Conservation (phyloP, 2,797 vertebrate species). For the Phataginus tetradactyla region DNA sequence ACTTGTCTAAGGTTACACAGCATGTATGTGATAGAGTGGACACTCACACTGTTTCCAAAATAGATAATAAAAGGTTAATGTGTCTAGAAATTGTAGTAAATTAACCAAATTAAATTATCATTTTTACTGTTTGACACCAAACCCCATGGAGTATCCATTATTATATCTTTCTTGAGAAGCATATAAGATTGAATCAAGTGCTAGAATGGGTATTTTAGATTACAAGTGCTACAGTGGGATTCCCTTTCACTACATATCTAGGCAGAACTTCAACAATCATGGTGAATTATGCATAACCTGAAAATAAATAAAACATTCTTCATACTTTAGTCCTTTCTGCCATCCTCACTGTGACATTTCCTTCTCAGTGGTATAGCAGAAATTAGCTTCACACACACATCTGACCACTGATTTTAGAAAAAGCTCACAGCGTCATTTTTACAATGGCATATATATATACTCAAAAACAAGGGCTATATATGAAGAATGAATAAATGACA, state of each 20-base stretch:
- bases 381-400: slow-evolving; percentile 8
- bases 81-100: neutral
- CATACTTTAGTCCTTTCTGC: neutral
- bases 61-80: slow-evolving; percentile 5
- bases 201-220: slow-evolving; percentile 11
- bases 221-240: neutral
- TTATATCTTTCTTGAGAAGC: slow-evolving; percentile 38
- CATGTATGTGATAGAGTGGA: neutral
- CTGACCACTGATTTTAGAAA: slow-evolving; percentile 8
- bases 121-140: slow-evolving; percentile 7
- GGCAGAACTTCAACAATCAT: neutral
- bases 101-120: slow-evolving; percentile 20
- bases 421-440: neutral
- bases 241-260: neutral
- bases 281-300: neutral
- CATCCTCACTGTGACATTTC: neutral
- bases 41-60: neutral
- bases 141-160: neutral
- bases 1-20: slow-evolving; percentile 16
- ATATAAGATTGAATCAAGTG: neutral
- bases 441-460: neutral
- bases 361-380: neutral
- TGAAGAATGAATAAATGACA: neutral
- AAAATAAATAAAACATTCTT: slow-evolving; percentile 38
- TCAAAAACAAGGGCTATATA: neutral